phyloP scores from a whole-genome alignment of 1,140 invertebrate genomes.

The Leptinotarsa defecta region DNA sequence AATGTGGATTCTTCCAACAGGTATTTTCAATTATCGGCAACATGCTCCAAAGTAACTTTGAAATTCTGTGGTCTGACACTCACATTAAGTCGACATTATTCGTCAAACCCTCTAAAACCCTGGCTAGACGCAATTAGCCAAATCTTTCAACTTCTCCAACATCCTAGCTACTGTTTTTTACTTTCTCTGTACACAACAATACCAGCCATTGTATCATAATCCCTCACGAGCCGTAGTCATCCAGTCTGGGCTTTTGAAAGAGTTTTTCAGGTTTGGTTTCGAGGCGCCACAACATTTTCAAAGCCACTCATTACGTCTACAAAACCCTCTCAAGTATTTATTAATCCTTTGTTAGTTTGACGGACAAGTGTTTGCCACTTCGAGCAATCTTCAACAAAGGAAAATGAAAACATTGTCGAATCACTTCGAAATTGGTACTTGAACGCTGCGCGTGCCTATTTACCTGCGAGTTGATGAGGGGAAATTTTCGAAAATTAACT shows the following conservation, averaged over 20 bases:
- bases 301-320: slow-evolving; percentile 17
- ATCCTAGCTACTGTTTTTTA: background rate
- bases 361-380: slow-evolving; percentile 20
- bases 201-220: slow-evolving; percentile 12
- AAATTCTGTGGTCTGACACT: background rate
- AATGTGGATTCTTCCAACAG: background rate
- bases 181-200: slow-evolving; percentile 8
- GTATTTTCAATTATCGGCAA: background rate
- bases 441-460: background rate
- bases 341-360: slow-evolving; percentile 7
- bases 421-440: slow-evolving; percentile 4
- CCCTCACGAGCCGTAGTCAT: background rate
- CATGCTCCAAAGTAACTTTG: background rate
- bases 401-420: slow-evolving; percentile 18
- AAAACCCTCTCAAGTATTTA: slow-evolving; percentile 11
- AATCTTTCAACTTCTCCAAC: background rate
- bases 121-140: background rate
- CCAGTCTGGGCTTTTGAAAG: slow-evolving; percentile 1
- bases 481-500: no score
- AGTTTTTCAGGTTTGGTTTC: background rate
- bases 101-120: background rate
- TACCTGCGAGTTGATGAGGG: background rate
- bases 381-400: slow-evolving; percentile 7
- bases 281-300: background rate
- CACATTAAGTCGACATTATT: background rate